phyloP scores from a whole-genome alignment of 2,113 vertebrate species.

The Protobothrops flavoviridis region DNA sequence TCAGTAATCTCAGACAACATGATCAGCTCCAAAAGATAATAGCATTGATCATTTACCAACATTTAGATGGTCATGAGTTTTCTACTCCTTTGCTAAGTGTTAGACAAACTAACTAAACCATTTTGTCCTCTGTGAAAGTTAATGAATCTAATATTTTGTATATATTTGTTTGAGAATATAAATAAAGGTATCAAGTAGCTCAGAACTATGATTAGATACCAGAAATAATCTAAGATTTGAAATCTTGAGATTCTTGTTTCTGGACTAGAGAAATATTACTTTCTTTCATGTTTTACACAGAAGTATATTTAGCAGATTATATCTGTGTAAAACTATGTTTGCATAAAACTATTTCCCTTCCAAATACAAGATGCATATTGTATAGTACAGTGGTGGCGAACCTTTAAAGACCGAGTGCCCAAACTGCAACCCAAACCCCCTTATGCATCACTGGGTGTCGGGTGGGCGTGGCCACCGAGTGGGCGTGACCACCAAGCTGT shows the following conservation, averaged over 20 bases:
- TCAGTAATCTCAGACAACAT: too few relatives aligned
- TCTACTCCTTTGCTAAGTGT: not conserved
- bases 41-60: not conserved
- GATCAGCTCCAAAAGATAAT: not conserved
- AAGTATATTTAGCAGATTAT: not conserved
- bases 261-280: not conserved
- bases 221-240: not conserved
- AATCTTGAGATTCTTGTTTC: not conserved
- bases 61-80: not conserved
- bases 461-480: too few relatives aligned
- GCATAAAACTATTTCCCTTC: too few relatives aligned
- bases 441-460: too few relatives aligned
- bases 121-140: not conserved
- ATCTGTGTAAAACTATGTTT: too few relatives aligned
- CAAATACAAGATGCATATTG: too few relatives aligned
- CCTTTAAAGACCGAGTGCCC: too few relatives aligned
- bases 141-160: not conserved
- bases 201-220: not conserved
- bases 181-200: not conserved
- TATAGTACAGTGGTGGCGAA: not conserved
- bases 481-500: too few relatives aligned
- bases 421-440: not conserved
- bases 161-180: not conserved
- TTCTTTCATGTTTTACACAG: slow-evolving; percentile 5
- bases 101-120: not conserved